phyloP scores from a whole-genome alignment of 1,140 invertebrate species.

The Luehdorfia chinensis region DNA sequence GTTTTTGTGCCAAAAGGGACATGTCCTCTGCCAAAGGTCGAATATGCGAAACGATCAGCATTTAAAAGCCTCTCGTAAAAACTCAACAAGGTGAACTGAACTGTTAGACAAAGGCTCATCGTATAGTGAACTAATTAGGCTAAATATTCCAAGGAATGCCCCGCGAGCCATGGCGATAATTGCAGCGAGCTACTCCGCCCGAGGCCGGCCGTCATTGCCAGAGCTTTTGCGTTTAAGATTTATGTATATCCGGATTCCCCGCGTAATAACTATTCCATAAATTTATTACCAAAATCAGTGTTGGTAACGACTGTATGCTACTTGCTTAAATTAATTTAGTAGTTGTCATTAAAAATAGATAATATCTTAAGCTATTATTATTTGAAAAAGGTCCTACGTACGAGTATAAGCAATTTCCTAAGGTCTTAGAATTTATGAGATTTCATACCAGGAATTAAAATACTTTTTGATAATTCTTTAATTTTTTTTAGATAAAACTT shows the following conservation, averaged over 20 bases:
- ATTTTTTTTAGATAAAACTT: too few relatives aligned
- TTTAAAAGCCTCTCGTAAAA: slow-evolving; percentile 50
- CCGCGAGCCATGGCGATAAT: slow-evolving; percentile 51
- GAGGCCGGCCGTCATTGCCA: slow-evolving; percentile 35
- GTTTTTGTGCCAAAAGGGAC: slow-evolving; percentile 53
- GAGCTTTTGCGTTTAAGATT: slow-evolving; percentile 53
- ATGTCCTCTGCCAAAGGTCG: slow-evolving; percentile 54
- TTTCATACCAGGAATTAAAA: too few relatives aligned
- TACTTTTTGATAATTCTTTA: too few relatives aligned
- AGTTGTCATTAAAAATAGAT: slow-evolving; percentile 15
- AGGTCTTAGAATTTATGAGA: too few relatives aligned
- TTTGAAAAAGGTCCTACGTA: too few relatives aligned
- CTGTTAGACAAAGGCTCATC: slow-evolving; percentile 71
- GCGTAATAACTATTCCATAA: slow-evolving; percentile 35
- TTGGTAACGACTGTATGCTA: slow-evolving; percentile 22
- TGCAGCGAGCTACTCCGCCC: slow-evolving; percentile 36
- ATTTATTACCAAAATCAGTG: slow-evolving; percentile 26
- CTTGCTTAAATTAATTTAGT: slow-evolving; percentile 24
- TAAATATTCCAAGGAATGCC: slow-evolving; percentile 55
- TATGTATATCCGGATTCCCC: slow-evolving; percentile 67
- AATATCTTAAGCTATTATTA: too few relatives aligned
- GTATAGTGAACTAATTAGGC: slow-evolving; percentile 62
- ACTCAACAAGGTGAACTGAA: slow-evolving; percentile 59
- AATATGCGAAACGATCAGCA: slow-evolving; percentile 41
- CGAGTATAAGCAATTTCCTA: too few relatives aligned